Evolutionary conservation across 1,140 invertebrate genomes (phyloP).

Genomic region (Riptortus pedestris): DNA sequence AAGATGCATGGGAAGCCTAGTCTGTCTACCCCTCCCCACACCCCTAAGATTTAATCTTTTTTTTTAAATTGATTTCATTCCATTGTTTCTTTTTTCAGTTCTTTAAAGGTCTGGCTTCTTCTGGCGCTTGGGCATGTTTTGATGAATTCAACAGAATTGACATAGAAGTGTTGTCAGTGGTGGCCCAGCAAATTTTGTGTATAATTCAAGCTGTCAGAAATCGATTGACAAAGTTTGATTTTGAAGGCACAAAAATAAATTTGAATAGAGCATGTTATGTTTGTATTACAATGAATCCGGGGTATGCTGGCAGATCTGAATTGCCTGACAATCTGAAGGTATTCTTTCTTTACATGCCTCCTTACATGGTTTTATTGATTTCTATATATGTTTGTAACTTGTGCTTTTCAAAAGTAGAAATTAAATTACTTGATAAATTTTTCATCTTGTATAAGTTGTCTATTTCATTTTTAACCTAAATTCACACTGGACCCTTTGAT

Average conservation of each 20-base stretch:
- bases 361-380: not conserved
- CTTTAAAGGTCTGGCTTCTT: conserved; percentile 77
- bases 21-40: too few species aligned
- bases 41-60: too few species aligned
- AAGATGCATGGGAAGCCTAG: too few species aligned
- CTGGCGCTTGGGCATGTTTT: conserved; percentile 87
- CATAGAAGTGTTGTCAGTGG: conserved; percentile 71
- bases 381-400: too few species aligned
- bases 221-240: conserved; percentile 58
- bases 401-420: too few species aligned
- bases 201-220: conserved; percentile 69
- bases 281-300: conserved; percentile 90
- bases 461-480: too few species aligned
- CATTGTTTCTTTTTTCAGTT: conserved; percentile 39
- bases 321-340: conserved; percentile 63
- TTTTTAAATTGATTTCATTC: too few species aligned
- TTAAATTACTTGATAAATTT: too few species aligned
- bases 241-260: conserved; percentile 72
- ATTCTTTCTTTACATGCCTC: not conserved
- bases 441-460: too few species aligned
- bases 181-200: conserved; percentile 71
- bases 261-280: conserved; percentile 75
- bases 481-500: too few species aligned
- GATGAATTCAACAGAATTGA: conserved; percentile 94
- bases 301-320: conserved; percentile 76